Evolutionary conservation across 2,113 vertebrate species (phyloP).

Genomic region (Myanophis thanlyinensis): DNA sequence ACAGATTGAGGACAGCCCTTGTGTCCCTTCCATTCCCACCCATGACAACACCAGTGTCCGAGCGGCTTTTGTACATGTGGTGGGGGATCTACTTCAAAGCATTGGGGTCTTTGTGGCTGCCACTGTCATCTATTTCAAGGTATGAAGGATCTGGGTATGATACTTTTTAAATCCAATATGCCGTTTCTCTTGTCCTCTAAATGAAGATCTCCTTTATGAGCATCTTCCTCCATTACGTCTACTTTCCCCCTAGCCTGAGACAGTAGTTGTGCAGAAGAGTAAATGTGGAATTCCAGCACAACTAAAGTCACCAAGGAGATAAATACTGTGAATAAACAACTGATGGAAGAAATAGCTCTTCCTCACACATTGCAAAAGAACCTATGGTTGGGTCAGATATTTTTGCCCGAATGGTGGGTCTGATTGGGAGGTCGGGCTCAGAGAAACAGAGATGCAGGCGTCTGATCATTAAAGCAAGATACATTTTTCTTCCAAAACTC

Average conservation of each 20-base stretch:
- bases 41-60: conserved; percentile 89
- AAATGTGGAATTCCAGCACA: background rate
- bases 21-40: conserved; percentile 53
- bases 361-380: background rate
- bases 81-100: conserved; percentile 96
- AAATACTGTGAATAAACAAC: background rate
- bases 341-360: background rate
- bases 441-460: background rate
- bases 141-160: conserved; percentile 45
- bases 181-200: too few relatives aligned
- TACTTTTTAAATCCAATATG: background rate
- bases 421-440: background rate
- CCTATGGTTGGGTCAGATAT: background rate
- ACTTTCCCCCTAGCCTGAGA: background rate
- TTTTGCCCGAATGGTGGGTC: background rate
- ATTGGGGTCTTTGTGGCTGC: conserved; percentile 90
- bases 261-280: background rate
- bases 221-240: background rate
- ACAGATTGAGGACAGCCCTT: conserved; percentile 79
- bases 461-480: background rate
- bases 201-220: background rate
- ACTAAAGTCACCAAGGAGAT: background rate
- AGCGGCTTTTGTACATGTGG: conserved; percentile 92
- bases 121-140: conserved; percentile 93
- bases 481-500: background rate